phyloP scores from a whole-genome alignment of 1,140 invertebrate species.

The Penaeus japonicus region DNA sequence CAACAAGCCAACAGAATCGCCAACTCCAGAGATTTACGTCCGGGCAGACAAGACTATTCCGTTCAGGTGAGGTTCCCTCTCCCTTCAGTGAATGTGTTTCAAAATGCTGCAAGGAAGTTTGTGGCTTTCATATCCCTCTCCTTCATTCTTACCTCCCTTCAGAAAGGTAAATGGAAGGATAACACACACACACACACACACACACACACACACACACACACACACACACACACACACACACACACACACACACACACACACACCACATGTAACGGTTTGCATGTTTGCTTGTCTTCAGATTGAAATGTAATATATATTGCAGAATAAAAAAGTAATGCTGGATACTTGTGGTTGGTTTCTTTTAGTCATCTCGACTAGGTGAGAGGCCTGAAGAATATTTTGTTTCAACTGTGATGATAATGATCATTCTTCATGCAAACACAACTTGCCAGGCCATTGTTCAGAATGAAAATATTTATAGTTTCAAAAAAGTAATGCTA shows the following conservation, averaged over 20 bases:
- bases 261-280: no score
- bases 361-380: no score
- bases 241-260: no score
- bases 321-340: not conserved
- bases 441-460: not conserved
- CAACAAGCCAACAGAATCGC: constrained; percentile 76
- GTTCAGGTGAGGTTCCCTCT: constrained; percentile 72
- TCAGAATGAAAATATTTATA: not conserved
- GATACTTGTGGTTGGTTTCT: not conserved
- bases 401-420: not conserved
- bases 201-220: no score
- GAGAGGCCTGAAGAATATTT: not conserved
- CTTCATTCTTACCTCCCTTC: not conserved
- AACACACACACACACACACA: no score
- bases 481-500: not conserved
- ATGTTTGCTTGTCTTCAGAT: no score
- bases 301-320: no score
- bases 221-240: no score
- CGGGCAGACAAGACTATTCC: constrained; percentile 77
- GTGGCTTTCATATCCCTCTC: not conserved
- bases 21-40: constrained; percentile 56
- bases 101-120: not conserved
- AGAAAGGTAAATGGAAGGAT: not conserved
- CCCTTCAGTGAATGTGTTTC: not conserved
- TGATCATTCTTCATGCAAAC: not conserved